These are phyloP conservation scores for Pachycephala philippinensis DNA, from an alignment of 2,113 vertebrate genomes.

Conservation along the genomic window DNA sequence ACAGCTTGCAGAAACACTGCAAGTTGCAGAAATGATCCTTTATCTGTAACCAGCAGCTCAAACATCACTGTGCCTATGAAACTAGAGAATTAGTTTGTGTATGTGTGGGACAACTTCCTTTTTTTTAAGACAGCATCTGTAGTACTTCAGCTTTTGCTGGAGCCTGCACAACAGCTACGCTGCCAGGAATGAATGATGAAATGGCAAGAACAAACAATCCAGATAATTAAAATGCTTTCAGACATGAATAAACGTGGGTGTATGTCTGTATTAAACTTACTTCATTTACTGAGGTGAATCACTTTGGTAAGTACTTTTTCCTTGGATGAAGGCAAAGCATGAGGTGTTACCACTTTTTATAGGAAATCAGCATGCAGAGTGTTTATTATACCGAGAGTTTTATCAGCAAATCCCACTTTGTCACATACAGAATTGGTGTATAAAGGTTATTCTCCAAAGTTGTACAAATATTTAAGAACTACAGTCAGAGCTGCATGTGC, in stretches of 20 bases:
- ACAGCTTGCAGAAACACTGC: background rate
- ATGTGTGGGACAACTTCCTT: background rate
- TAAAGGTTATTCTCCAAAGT: background rate
- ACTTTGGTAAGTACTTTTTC: background rate
- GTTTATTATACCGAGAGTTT: background rate
- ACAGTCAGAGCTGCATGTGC: background rate
- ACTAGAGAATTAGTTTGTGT: background rate
- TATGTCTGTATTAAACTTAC: background rate
- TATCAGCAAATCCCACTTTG: background rate
- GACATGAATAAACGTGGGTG: slow-evolving; percentile 3
- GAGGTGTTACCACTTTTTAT: background rate
- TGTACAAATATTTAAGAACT: background rate
- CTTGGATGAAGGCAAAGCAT: background rate
- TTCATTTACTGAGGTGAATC: background rate
- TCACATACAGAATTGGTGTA: background rate
- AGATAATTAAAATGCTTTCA: slow-evolving; percentile 40
- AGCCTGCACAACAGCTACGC: background rate
- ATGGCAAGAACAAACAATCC: background rate
- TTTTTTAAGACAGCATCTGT: background rate
- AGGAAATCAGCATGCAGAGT: background rate
- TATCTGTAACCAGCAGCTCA: background rate
- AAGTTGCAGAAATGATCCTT: background rate
- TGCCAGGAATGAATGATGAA: background rate
- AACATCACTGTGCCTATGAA: background rate
- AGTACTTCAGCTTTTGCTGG: background rate